Base-by-base conservation (phyloP, 2,113 vertebrate species). In the Otus sunia region DNA sequence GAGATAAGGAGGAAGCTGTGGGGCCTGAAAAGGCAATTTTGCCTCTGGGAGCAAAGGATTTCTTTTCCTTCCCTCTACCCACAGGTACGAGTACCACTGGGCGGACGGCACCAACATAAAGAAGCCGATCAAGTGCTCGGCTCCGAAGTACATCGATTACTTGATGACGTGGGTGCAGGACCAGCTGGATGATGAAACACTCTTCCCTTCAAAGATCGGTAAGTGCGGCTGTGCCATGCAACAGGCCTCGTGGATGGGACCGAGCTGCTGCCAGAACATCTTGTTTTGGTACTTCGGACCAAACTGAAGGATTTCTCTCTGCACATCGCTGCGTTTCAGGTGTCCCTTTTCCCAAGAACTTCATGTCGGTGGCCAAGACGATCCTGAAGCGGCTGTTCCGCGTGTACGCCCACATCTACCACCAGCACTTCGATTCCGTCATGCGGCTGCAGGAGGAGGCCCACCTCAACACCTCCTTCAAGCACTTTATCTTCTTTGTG, bases 131-230 rank as follows among this genome's bases (percentile, higher is more conserved):
- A 99, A 99, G 94, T 99, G 99, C 98, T 99, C 99, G 0, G 99
- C 99, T 4, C 99, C 99, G 4, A 99, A 99, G 86, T 99, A 99
- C 97, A 99, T 99, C 5, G 99, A 99, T 92, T 99, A 99, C 97
- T 88, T 99, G 98, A 99, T 99, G 99, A 99, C 99, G 9, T 99
- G 99, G 99, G 99, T 99, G 87, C 99, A 99, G 97, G 99, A 99
- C 96, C 99, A 99, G 96, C 98, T 99, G 95, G 99, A 99, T 36
- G 99, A 99, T 9, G 99, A 99, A 97, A 99, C 99, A 2, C 99
- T 99, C 53, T 99, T 99, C 86, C 99, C 99, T n/a, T 99, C 99
- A 10, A 99, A 99, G 97, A 99, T 99, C 5, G 99, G 99, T 99
- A 90, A 98, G 98, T 84, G 2, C 10, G 4, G 32, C 34, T 6